These are phyloP conservation scores for Drosophila pectinifera DNA, from an alignment of 1,140 invertebrate genomes.

Conservation along the genomic window DNA sequence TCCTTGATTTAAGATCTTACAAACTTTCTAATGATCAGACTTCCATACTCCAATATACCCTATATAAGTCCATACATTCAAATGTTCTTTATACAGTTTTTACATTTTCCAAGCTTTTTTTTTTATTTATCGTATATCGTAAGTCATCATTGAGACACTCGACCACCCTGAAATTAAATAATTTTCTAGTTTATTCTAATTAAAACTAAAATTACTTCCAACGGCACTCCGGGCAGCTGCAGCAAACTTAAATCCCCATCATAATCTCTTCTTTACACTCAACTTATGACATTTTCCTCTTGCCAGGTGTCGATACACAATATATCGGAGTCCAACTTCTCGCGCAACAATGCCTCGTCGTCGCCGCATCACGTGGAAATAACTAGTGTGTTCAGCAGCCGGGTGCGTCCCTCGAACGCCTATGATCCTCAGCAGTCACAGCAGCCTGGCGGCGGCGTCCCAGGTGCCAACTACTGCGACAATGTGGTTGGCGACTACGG, in stretches of 20 bases:
- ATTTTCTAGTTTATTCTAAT: no score
- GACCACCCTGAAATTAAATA: no score
- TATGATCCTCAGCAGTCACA: constrained; percentile 56
- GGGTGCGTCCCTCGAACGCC: constrained; percentile 54
- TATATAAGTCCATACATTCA: no score
- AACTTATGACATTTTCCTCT: not conserved
- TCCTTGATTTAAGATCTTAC: no score
- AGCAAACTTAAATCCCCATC: not conserved
- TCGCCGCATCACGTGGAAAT: constrained; percentile 85
- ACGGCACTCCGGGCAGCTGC: not conserved
- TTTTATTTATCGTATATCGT: no score
- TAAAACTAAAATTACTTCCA: not conserved
- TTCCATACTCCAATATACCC: no score
- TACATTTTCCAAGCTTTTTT: no score
- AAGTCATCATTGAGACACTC: no score
- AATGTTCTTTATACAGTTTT: no score
- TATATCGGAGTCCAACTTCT: constrained; percentile 86
- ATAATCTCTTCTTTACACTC: not conserved
- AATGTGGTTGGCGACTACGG: constrained; percentile 64
- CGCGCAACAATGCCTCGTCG: constrained; percentile 82
- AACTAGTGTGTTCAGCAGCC: constrained; percentile 78
- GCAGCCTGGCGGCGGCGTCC: constrained; percentile 34
- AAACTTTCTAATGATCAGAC: no score
- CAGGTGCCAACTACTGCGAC: constrained; percentile 64
- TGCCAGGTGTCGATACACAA: constrained; percentile 86